phyloP scores from a whole-genome alignment of 1,140 invertebrate species.

The Dolichoris vasculosae region DNA sequence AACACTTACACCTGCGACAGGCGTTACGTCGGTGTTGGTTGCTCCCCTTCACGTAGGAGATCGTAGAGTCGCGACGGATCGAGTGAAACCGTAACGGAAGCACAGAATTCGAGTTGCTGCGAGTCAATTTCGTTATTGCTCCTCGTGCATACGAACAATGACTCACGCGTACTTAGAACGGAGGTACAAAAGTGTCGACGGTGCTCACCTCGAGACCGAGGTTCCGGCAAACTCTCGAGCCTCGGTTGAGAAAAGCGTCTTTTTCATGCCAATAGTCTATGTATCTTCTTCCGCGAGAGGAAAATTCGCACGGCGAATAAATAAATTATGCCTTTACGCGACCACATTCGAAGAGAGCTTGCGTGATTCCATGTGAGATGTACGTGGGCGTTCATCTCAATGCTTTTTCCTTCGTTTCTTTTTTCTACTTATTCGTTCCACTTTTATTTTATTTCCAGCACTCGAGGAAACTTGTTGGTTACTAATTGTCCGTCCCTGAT shows the following conservation, averaged over 20 bases:
- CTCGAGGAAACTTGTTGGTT: slow-evolving; percentile 18
- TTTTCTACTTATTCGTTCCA: neutral
- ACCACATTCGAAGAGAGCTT: no score
- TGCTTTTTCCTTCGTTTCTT: neutral
- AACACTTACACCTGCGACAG: neutral
- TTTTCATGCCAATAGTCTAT: neutral
- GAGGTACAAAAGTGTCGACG: neutral
- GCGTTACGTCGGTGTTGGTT: neutral
- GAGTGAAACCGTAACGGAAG: neutral
- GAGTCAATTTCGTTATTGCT: neutral
- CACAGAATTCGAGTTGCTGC: neutral
- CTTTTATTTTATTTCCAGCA: slow-evolving; percentile 26
- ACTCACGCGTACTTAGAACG: neutral
- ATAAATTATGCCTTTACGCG: slow-evolving; percentile 20
- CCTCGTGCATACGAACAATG: no score
- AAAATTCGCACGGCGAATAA: neutral
- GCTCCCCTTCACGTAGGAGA: neutral
- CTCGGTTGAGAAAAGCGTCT: neutral
- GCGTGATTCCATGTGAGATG: slow-evolving; percentile 12
- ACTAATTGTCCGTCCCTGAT: slow-evolving; percentile 20
- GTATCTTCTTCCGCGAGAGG: neutral
- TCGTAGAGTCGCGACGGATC: neutral
- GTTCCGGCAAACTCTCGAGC: no score
- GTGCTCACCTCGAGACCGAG: no score
- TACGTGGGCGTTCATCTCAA: neutral